Evolutionary conservation across 2,888 invertebrate genomes (phyloP), one percentile per base, ranked within the genome.

Genomic region (Steinernema carpocapsae): DNA sequence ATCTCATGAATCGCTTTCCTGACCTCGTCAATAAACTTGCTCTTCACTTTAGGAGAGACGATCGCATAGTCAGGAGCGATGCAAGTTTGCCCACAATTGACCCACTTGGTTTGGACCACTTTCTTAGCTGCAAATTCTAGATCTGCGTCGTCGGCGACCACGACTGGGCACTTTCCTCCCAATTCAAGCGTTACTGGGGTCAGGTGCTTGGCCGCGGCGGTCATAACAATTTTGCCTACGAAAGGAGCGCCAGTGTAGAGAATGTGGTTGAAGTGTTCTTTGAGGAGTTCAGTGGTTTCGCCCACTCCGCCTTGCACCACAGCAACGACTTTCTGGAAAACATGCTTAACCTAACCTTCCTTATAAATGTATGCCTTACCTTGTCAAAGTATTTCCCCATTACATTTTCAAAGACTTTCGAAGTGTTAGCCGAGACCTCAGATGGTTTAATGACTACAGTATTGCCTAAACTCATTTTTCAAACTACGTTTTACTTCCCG

Each of bases 151-250:
- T 81, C 77, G 88, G 96, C 96, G 74, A 97, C 91, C 88, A 93
- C 95, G 0, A 93, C 93, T 0, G 97, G 97, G 88, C 89, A 88
- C 83, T 91, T 91, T 0, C 91, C 91, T 43, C 95, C 95, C 73
- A 97, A 90, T 89, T 97, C 97, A 76, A 97, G 89, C 0, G 95
- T 95, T 70, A 93, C 93, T 0, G 97, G 97, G 0, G 96, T 97
- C 72, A 97, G 91, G 88, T 92, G 88, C 88, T 94, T 92, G 79
- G 93, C 93, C 0, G 96, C 94, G 0, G 96, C 94, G 73, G 92
- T 91, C 87, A 94, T 92, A 0, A 99, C 91, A 74, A 94, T 92
- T 89, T 92, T 92, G 45, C 95, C 97, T n/a, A 96, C 93, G 72
- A 45, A 94, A 93, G 14, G 85, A 84, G 76, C 88, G 87, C 91